Evolutionary conservation across 2,113 vertebrate species (phyloP).

Genomic region (Echinops telfairi): DNA sequence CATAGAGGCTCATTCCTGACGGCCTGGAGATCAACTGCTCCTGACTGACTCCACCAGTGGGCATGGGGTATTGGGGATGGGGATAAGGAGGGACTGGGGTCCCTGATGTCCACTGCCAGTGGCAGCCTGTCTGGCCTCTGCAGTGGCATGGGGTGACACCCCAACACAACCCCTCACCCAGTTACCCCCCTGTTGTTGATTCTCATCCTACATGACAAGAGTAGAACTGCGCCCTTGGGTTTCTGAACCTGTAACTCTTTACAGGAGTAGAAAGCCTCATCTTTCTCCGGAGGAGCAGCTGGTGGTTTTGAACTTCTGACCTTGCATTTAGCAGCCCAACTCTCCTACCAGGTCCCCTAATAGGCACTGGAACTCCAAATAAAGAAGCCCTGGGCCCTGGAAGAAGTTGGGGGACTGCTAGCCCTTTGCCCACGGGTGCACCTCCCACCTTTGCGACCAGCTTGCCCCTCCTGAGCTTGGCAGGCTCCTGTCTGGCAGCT

Average conservation of each 20-base stretch:
- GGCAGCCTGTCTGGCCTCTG: neutral
- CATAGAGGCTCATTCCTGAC: neutral
- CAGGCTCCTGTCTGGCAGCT: neutral
- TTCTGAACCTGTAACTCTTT: too few species aligned
- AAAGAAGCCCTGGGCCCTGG: constrained; percentile 30
- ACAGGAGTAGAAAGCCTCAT: too few species aligned
- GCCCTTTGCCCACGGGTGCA: neutral
- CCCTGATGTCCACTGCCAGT: neutral
- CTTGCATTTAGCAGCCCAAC: neutral
- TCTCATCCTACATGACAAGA: too few species aligned
- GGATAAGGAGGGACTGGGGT: neutral
- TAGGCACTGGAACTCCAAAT: constrained; percentile 32
- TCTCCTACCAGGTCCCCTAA: neutral
- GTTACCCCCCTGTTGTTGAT: too few species aligned
- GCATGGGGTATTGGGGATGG: neutral
- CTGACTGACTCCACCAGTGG: neutral
- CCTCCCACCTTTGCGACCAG: neutral
- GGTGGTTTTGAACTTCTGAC: too few species aligned
- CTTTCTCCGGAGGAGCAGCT: too few species aligned
- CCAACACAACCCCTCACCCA: too few species aligned
- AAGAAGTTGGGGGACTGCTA: neutral
- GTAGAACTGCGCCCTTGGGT: too few species aligned
- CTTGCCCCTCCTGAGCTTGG: neutral
- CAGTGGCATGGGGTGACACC: neutral
- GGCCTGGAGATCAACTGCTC: neutral